A percentile compares a stretch with the other conserved stretches of the same genome.
phyloP scores from a whole-genome alignment of 2,888 invertebrate genomes.

The Linnaemya vulpina region DNA sequence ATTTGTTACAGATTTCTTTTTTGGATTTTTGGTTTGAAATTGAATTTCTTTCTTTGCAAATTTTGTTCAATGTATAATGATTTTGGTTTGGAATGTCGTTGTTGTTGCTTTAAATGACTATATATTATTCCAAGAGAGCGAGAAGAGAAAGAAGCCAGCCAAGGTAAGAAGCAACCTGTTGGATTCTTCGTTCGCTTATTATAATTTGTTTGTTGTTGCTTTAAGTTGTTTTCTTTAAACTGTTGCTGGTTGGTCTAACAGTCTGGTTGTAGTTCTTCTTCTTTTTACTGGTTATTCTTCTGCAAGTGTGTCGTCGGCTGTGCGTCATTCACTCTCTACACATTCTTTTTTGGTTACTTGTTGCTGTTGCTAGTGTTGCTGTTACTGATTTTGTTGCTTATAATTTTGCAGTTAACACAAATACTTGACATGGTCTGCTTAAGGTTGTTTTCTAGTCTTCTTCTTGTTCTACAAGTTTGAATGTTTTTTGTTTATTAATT shows the following conservation, averaged over 20 bases:
- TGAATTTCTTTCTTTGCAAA: slow-evolving; percentile 12
- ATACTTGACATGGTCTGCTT: slow-evolving; percentile 70
- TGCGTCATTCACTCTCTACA: slow-evolving; percentile 63
- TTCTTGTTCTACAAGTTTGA: slow-evolving; percentile 25
- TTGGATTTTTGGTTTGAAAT: slow-evolving; percentile 20
- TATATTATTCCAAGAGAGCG: slow-evolving; percentile 19
- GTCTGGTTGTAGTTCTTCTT: slow-evolving; percentile 70
- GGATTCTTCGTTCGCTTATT: slow-evolving; percentile 66
- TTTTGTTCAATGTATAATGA: slow-evolving; percentile 39
- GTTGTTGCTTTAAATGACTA: slow-evolving; percentile 67
- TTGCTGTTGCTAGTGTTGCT: slow-evolving; percentile 42
- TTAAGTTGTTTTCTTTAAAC: slow-evolving; percentile 24
- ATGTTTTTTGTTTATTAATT: slow-evolving; percentile 11
- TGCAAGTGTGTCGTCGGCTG: slow-evolving; percentile 59
- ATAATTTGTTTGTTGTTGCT: neutral
- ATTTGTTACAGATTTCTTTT: slow-evolving; percentile 41
- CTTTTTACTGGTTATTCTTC: slow-evolving; percentile 77
- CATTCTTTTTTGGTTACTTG: slow-evolving; percentile 59
- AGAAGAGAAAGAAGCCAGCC: slow-evolving; percentile 23
- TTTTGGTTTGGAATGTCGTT: slow-evolving; percentile 66
- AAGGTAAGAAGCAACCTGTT: slow-evolving; percentile 53
- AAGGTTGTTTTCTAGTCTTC: slow-evolving; percentile 64
- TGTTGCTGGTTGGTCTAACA: slow-evolving; percentile 33
- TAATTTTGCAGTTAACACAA: slow-evolving; percentile 62
- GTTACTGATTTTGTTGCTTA: slow-evolving; percentile 22